Conservation (phyloP, 53 echinoderm and acorn worm genomes). For the Temnopleurus reevesii region DNA sequence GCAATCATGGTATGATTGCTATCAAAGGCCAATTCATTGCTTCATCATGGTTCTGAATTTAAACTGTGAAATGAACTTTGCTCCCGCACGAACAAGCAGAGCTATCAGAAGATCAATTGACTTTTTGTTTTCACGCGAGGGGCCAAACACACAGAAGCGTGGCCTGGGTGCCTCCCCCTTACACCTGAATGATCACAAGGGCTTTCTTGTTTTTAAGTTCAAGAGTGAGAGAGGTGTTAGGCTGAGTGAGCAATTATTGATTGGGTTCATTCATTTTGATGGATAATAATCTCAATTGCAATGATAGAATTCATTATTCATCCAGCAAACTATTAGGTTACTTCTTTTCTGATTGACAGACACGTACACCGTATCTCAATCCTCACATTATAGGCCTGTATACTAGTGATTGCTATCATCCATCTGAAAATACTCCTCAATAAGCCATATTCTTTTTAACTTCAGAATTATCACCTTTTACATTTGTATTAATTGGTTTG, state of each 20-base stretch:
- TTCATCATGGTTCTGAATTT: not conserved
- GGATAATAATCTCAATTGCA: not conserved
- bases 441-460: too few species aligned
- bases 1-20: too few species aligned
- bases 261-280: constrained; percentile 2
- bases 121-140: not conserved
- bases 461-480: too few species aligned
- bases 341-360: not conserved
- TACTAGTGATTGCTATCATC: too few species aligned
- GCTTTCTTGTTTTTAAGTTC: not conserved
- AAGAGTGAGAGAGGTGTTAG: not conserved
- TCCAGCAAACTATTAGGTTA: not conserved
- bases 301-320: not conserved
- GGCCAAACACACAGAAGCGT: not conserved
- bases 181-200: not conserved
- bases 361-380: not conserved
- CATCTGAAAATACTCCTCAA: too few species aligned
- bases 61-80: not conserved
- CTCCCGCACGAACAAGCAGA: not conserved
- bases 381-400: not conserved
- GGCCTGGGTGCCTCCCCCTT: not conserved
- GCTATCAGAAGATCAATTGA: not conserved
- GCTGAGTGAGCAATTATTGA: constrained; percentile 1
- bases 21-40: too few species aligned
- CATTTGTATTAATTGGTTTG: too few species aligned